Base-by-base conservation (phyloP, 1,140 invertebrate genomes). In the Drosophila malerkotliana region DNA sequence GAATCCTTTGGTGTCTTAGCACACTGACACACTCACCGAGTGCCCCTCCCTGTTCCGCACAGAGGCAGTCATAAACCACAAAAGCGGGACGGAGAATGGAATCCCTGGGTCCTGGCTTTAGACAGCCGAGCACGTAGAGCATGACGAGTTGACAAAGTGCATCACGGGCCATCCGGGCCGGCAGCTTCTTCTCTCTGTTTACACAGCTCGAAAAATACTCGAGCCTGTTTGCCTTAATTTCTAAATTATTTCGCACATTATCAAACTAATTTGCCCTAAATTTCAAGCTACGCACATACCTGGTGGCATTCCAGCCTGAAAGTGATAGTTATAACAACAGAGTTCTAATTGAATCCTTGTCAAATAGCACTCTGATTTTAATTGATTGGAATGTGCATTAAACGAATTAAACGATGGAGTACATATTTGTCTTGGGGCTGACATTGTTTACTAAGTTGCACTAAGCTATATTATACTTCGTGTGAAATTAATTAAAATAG, bases 71-170 rank as follows among this genome's bases (percentile, higher is more conserved):
- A 10, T 37, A 68, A 67, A 67, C 61, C 64, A 67, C 64, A 67
- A 49, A 34, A 10, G 32, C 28, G 56, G 56, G 41, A 18, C n/a
- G 32, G 44, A 39, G 47, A 14, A 32, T 34, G 34, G 37, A 45
- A 18, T 67, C 63, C 49, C 61, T 45, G 61, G 64, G 66, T 39
- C 59, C 28, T 49, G 61, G 47, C 39, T 57, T 71, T 57, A 78
- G 82, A 72, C 78, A 87, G 78, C 69, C 72, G 78, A 61, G 74
- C 71, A 85, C 81, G 77, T 80, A 68, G 41, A 44, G 78, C 81
- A 87, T 87, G 79, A 87, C 71, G 82, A 88, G 83, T 81, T 88
- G 83, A 88, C 83, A 88, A 87, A 87, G 83, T 87, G 81, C 81
- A 85, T 55, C 77, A 75, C 53, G 47, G 71, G 64, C 74, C 59